These are phyloP conservation scores for Diachasma alloeum DNA, from an alignment of 1,140 invertebrate species.

Conservation along the genomic window DNA sequence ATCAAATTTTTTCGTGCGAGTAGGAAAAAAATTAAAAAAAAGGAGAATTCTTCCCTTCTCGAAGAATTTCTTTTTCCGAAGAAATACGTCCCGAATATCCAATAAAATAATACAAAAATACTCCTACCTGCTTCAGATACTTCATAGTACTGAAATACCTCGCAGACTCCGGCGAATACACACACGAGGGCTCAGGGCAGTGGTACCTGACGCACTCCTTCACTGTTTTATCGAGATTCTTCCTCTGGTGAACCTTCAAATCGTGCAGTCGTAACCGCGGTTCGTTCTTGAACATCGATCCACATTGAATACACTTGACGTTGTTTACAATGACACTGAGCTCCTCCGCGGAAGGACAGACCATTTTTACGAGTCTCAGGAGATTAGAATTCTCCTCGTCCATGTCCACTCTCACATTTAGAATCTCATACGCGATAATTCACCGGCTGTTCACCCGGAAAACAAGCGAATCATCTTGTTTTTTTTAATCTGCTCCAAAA, in stretches of 20 bases:
- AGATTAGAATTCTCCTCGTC: neutral
- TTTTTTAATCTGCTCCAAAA: too few species aligned
- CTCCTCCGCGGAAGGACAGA: conserved; percentile 57
- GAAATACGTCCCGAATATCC: too few species aligned
- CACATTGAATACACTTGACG: conserved; percentile 56
- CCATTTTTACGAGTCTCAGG: conserved; percentile 36
- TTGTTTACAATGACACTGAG: conserved; percentile 57
- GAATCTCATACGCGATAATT: too few species aligned
- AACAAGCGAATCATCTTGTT: too few species aligned
- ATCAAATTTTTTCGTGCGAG: too few species aligned
- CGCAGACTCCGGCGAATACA: conserved; percentile 53
- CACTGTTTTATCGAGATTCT: conserved; percentile 48
- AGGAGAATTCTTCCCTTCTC: too few species aligned
- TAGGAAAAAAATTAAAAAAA: too few species aligned
- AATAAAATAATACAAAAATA: neutral
- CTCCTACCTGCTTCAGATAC: conserved; percentile 61
- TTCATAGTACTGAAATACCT: conserved; percentile 59
- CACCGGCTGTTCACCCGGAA: too few species aligned
- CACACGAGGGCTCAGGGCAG: conserved; percentile 57
- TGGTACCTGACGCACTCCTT: conserved; percentile 55
- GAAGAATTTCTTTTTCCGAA: too few species aligned
- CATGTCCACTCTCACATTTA: neutral
- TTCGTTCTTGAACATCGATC: conserved; percentile 53
- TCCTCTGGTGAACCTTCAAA: conserved; percentile 56
- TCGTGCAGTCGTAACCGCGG: conserved; percentile 56